phyloP scores from a whole-genome alignment of 2,113 vertebrate genomes.

The Felis catus region DNA sequence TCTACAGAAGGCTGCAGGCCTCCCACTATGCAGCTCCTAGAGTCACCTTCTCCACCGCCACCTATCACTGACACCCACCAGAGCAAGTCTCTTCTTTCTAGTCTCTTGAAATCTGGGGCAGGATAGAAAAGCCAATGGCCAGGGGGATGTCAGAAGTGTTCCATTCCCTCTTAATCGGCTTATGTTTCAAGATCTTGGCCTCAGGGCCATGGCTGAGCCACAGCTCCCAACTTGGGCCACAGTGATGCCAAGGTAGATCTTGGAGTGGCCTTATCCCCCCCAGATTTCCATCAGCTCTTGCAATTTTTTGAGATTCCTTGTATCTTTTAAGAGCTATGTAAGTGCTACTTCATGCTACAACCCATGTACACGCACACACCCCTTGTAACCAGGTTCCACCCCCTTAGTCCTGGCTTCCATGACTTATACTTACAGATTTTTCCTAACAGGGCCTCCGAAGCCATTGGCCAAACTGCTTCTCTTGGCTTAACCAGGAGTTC shows the following conservation, averaged over 20 bases:
- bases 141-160: not conserved
- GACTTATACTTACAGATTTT: not conserved
- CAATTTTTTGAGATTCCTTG: not conserved
- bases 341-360: not conserved
- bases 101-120: not conserved
- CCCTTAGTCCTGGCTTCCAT: not conserved
- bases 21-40: not conserved
- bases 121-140: not conserved
- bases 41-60: not conserved
- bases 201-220: not conserved
- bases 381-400: not conserved
- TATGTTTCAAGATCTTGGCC: not conserved
- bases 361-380: not conserved
- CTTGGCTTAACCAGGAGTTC: not conserved
- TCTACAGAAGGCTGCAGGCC: not conserved
- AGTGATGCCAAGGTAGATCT: not conserved
- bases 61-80: not conserved
- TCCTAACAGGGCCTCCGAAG: not conserved
- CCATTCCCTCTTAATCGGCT: not conserved
- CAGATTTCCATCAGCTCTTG: not conserved
- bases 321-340: slow-evolving; percentile 23
- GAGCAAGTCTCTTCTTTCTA: not conserved
- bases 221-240: not conserved
- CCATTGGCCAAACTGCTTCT: not conserved
- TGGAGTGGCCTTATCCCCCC: not conserved